Conservation (phyloP, 1,140 invertebrate genomes). For the Hyles euphorbiae region DNA sequence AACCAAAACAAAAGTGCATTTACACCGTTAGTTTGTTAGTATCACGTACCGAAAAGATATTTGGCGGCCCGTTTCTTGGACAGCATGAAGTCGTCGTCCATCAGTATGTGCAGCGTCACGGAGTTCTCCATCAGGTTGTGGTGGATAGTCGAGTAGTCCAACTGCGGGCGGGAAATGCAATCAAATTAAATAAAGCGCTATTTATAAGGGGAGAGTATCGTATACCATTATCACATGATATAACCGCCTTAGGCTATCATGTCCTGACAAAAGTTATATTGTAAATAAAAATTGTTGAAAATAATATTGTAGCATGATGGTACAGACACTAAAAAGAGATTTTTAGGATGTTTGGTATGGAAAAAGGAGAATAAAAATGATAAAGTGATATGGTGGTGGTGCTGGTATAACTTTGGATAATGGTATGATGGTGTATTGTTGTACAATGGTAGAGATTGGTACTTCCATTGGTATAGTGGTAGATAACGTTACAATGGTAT, state of each 20-base stretch:
- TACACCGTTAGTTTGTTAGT: too few relatives aligned
- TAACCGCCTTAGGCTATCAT: neutral
- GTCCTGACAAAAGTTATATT: too few relatives aligned
- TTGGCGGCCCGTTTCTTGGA: constrained; percentile 82
- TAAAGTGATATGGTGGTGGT: too few relatives aligned
- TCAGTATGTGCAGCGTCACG: constrained; percentile 88
- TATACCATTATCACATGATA: neutral
- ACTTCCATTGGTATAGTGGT: too few relatives aligned
- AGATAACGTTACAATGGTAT: too few relatives aligned
- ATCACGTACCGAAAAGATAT: constrained; percentile 82
- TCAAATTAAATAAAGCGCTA: neutral
- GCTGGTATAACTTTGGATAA: too few relatives aligned
- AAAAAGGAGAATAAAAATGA: too few relatives aligned
- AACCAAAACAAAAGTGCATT: too few relatives aligned
- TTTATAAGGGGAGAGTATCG: neutral
- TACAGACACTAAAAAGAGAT: neutral
- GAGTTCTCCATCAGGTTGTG: constrained; percentile 87
- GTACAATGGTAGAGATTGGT: too few relatives aligned
- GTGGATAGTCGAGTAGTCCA: constrained; percentile 86
- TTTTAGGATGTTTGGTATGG: too few relatives aligned
- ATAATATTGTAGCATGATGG: neutral
- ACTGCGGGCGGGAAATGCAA: constrained; percentile 53
- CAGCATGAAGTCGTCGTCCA: constrained; percentile 85
- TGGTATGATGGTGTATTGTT: too few relatives aligned
- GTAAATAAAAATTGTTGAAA: too few relatives aligned